Evolutionary conservation across 2,888 invertebrate genomes (phyloP).

Genomic region (Leptinotarsa tumamoca): DNA sequence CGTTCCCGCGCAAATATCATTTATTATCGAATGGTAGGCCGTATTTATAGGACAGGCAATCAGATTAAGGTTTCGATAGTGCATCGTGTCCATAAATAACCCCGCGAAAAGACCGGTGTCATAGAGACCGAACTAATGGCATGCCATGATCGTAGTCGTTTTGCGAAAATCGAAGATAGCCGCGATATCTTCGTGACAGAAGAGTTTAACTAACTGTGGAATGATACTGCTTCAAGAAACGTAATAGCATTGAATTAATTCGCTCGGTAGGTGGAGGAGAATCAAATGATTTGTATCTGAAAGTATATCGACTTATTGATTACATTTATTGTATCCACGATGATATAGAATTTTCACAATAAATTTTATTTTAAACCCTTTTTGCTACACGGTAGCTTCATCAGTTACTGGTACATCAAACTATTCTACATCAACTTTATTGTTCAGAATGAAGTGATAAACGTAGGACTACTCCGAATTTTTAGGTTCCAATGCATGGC

Average conservation of each 20-base stretch:
- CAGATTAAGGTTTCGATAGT: slow-evolving; percentile 29
- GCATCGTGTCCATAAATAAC: slow-evolving; percentile 18
- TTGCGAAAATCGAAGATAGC: slow-evolving; percentile 24
- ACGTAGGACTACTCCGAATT: too few relatives aligned
- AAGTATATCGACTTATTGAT: too few relatives aligned
- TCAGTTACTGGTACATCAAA: too few relatives aligned
- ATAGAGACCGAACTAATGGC: slow-evolving; percentile 18
- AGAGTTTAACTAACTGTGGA: slow-evolving; percentile 24
- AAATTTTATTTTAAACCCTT: too few relatives aligned
- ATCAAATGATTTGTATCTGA: not conserved
- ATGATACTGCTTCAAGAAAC: slow-evolving; percentile 1
- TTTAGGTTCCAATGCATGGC: too few relatives aligned
- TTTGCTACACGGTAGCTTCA: too few relatives aligned
- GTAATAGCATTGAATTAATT: slow-evolving; percentile 7
- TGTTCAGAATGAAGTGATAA: too few relatives aligned
- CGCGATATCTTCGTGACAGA: slow-evolving; percentile 13
- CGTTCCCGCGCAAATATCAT: slow-evolving; percentile 27
- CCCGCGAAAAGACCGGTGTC: slow-evolving; percentile 17
- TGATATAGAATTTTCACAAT: too few relatives aligned
- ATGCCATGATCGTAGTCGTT: slow-evolving; percentile 9
- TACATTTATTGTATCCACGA: too few relatives aligned
- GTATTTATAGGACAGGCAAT: slow-evolving; percentile 39
- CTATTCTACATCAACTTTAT: too few relatives aligned
- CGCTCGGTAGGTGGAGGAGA: slow-evolving; percentile 4
- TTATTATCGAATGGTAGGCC: slow-evolving; percentile 36